A percentile compares a stretch with the other conserved stretches of the same genome.
Conservation (phyloP, 1,140 invertebrate species). For the Acyrthosiphon pisum region DNA sequence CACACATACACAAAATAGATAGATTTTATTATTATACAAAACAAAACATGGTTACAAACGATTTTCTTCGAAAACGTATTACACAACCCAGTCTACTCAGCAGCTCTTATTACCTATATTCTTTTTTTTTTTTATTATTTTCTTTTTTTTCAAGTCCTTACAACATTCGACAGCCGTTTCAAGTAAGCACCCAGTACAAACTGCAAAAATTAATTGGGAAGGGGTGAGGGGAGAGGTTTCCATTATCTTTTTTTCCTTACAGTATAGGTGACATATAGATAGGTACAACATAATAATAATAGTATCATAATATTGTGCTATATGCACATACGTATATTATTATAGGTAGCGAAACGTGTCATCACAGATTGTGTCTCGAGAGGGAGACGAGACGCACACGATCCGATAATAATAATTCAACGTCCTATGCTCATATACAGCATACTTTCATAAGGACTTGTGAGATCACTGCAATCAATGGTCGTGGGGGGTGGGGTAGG, state of each 20-base stretch:
- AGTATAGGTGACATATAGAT: background rate
- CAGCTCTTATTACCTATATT: background rate
- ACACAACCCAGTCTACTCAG: slow-evolving; percentile 50
- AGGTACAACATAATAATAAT: background rate
- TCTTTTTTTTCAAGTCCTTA: background rate
- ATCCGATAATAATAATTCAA: slow-evolving; percentile 13
- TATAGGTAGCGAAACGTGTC: background rate
- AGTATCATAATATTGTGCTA: background rate
- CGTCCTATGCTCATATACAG: background rate
- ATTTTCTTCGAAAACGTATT: slow-evolving; percentile 36
- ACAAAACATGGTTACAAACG: background rate
- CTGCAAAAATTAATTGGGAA: no score
- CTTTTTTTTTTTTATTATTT: background rate
- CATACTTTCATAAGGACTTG: background rate
- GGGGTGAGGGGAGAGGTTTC: background rate
- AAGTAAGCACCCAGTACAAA: slow-evolving; percentile 26
- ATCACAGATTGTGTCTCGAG: background rate
- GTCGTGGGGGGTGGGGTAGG: background rate
- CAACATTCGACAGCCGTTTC: background rate
- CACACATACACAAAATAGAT: slow-evolving; percentile 8
- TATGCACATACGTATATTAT: background rate
- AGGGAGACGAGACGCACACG: background rate
- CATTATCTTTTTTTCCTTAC: background rate
- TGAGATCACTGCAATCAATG: slow-evolving; percentile 44
- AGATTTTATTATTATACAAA: slow-evolving; percentile 16